These are phyloP conservation scores for Siniperca obscura DNA, from an alignment of 2,797 vertebrate species.

Conservation along the genomic window DNA sequence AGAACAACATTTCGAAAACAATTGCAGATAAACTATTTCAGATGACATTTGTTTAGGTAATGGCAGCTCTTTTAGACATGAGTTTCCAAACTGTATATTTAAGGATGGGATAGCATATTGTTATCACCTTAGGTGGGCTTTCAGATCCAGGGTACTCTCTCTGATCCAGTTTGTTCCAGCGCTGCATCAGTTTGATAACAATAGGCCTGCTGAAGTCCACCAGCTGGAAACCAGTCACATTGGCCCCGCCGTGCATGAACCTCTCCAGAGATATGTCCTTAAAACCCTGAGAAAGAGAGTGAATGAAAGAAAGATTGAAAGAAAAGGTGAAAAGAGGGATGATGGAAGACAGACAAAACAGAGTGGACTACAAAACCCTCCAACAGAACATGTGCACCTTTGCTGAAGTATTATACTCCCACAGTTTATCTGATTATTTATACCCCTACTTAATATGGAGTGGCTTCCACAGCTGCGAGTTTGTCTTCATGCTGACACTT, in stretches of 20 bases:
- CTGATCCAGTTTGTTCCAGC: slow-evolving; percentile 99
- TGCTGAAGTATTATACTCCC: slow-evolving; percentile 16
- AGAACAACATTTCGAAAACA: neutral
- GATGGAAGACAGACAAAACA: neutral
- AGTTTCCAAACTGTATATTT: neutral
- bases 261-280: slow-evolving; percentile 98
- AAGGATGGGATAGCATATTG: neutral
- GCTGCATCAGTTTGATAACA: slow-evolving; percentile 97
- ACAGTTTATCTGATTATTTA: slow-evolving; percentile 47
- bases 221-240: slow-evolving; percentile 97
- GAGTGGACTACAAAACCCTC: neutral
- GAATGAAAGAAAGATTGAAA: slow-evolving; percentile 4
- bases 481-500: slow-evolving; percentile 48
- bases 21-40: neutral
- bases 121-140: slow-evolving; percentile 93
- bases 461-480: slow-evolving; percentile 38
- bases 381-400: slow-evolving; percentile 2
- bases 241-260: slow-evolving; percentile 98
- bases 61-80: neutral
- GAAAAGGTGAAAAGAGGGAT: neutral
- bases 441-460: slow-evolving; percentile 40
- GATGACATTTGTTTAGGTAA: neutral
- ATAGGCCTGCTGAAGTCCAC: slow-evolving; percentile 97
- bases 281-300: slow-evolving; percentile 88
- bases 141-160: slow-evolving; percentile 98